Evolutionary conservation across 2,888 invertebrate species (phyloP).

Genomic region (Melinaea marsaeus): DNA sequence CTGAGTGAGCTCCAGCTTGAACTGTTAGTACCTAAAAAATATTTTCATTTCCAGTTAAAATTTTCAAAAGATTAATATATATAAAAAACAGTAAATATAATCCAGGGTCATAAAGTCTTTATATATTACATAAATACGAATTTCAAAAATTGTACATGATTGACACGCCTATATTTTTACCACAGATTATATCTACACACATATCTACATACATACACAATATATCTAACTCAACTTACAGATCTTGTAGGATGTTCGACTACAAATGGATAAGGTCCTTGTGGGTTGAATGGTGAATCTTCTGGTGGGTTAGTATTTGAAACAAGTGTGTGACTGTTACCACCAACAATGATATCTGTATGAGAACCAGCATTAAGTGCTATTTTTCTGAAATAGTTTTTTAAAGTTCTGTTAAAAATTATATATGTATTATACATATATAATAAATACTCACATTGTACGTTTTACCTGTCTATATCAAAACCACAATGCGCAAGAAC

Average conservation of each 20-base stretch:
- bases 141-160: no score
- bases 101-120: no score
- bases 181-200: no score
- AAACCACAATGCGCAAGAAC: slow-evolving; percentile 90
- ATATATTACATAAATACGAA: no score
- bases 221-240: slow-evolving; percentile 36
- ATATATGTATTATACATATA: no score
- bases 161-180: no score
- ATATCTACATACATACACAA: no score
- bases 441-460: neutral
- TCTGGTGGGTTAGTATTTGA: slow-evolving; percentile 77
- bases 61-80: no score
- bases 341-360: slow-evolving; percentile 89
- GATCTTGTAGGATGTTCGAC: slow-evolving; percentile 69
- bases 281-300: slow-evolving; percentile 64
- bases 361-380: slow-evolving; percentile 81
- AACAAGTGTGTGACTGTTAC: slow-evolving; percentile 89
- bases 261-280: slow-evolving; percentile 84
- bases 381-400: slow-evolving; percentile 67
- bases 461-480: slow-evolving; percentile 75
- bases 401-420: no score
- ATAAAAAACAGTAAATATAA: no score
- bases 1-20: slow-evolving; percentile 84
- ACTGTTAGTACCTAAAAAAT: slow-evolving; percentile 79
- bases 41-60: no score